Conservation (phyloP, 1,140 invertebrate species). For the Bombus impatiens region DNA sequence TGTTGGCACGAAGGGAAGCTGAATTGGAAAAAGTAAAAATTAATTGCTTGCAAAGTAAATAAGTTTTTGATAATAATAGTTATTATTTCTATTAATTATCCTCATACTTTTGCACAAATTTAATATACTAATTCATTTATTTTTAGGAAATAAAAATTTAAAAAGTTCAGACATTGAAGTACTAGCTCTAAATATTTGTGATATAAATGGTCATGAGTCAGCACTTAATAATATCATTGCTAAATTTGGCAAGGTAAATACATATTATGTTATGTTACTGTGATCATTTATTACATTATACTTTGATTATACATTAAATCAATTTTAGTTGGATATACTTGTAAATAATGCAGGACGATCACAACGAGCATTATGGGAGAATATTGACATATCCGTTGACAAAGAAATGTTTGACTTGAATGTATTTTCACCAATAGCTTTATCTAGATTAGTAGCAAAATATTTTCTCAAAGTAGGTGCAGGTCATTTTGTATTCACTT, state of each 20-base stretch:
- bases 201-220: constrained; percentile 85
- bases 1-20: constrained; percentile 89
- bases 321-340: constrained; percentile 88
- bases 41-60: constrained; percentile 85
- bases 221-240: constrained; percentile 86
- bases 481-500: constrained; percentile 89
- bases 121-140: constrained; percentile 23
- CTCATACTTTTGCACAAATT: neutral
- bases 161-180: constrained; percentile 86
- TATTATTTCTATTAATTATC: neutral
- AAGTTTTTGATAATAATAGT: neutral
- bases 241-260: constrained; percentile 87
- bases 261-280: neutral
- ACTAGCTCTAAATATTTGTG: constrained; percentile 88
- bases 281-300: neutral
- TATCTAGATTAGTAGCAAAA: constrained; percentile 87
- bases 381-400: constrained; percentile 90
- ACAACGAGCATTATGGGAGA: constrained; percentile 90
- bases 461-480: constrained; percentile 85
- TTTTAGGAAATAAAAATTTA: constrained; percentile 80
- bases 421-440: constrained; percentile 89
- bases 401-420: constrained; percentile 91
- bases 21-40: constrained; percentile 90
- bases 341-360: constrained; percentile 92
- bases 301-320: neutral